A percentile compares a stretch with the other conserved stretches of the same genome.
Conservation (phyloP, 92 coral and sea anemone species). For the Zoanthus sociatus region DNA sequence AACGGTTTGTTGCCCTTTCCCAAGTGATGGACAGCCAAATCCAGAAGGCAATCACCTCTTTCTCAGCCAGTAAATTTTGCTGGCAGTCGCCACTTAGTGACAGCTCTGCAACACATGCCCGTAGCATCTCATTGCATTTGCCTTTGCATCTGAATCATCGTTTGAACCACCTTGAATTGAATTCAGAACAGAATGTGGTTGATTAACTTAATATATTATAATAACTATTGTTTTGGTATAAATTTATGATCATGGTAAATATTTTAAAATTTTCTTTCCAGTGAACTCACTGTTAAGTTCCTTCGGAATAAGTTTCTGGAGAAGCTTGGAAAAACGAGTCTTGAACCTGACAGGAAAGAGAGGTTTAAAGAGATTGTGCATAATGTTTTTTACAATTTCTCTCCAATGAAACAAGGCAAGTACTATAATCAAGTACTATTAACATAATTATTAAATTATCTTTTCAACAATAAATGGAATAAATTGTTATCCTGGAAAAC, state of each 20-base stretch:
- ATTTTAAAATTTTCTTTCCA: slow-evolving; percentile 7
- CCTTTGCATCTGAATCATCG: too few species aligned
- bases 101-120: too few species aligned
- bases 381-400: slow-evolving; percentile 53
- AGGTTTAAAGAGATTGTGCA: slow-evolving; percentile 71
- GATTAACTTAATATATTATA: too few species aligned
- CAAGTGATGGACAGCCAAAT: too few species aligned
- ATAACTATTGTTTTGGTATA: too few species aligned
- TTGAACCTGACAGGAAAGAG: slow-evolving; percentile 68
- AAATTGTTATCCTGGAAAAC: background rate
- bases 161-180: too few species aligned
- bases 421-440: background rate
- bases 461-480: background rate
- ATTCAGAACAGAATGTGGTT: too few species aligned
- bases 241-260: background rate
- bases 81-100: too few species aligned
- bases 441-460: background rate
- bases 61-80: too few species aligned
- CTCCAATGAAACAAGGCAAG: slow-evolving; percentile 56
- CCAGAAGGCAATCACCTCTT: too few species aligned
- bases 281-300: slow-evolving; percentile 71
- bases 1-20: too few species aligned
- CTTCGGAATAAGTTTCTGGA: slow-evolving; percentile 66
- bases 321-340: slow-evolving; percentile 53
- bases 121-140: too few species aligned